Percentiles rank a stretch among this genome's conserved stretches.
Conservation (phyloP, 2,888 invertebrate species). For the Xanthia togata region DNA sequence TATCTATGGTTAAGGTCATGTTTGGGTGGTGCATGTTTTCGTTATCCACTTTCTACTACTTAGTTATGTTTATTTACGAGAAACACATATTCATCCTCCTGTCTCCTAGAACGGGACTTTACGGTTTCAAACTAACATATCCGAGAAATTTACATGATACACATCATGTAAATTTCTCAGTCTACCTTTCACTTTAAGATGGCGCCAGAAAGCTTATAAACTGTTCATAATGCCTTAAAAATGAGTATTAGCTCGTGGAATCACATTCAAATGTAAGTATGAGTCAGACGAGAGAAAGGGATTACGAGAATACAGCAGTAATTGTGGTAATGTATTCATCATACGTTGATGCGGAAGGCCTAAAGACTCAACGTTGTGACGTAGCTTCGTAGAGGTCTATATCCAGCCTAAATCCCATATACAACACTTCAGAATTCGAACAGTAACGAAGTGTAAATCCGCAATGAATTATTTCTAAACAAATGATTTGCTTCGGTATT, state of each 20-base stretch:
- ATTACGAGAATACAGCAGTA: slow-evolving; percentile 18
- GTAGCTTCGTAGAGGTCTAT: not conserved
- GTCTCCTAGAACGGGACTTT: not conserved
- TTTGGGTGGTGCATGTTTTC: not conserved
- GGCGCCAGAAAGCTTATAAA: slow-evolving; percentile 26
- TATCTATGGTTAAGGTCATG: not conserved
- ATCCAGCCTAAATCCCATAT: not conserved
- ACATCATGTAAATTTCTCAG: no score
- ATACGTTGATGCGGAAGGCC: slow-evolving; percentile 13
- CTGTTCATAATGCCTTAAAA: slow-evolving; percentile 11
- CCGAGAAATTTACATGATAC: not conserved
- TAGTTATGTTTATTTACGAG: not conserved
- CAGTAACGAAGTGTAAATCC: not conserved
- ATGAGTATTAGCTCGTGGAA: slow-evolving; percentile 7
- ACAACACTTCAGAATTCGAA: not conserved
- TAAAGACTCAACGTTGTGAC: not conserved
- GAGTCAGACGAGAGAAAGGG: slow-evolving; percentile 48
- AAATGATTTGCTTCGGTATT: not conserved
- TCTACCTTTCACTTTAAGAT: slow-evolving; percentile 36
- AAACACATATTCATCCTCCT: not conserved
- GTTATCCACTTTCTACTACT: not conserved
- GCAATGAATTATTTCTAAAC: not conserved
- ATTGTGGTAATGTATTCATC: slow-evolving; percentile 27
- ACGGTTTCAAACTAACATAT: not conserved
- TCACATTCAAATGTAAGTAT: slow-evolving; percentile 34